phyloP scores from a whole-genome alignment of 2,888 invertebrate species.

The Steinernema scapterisci region DNA sequence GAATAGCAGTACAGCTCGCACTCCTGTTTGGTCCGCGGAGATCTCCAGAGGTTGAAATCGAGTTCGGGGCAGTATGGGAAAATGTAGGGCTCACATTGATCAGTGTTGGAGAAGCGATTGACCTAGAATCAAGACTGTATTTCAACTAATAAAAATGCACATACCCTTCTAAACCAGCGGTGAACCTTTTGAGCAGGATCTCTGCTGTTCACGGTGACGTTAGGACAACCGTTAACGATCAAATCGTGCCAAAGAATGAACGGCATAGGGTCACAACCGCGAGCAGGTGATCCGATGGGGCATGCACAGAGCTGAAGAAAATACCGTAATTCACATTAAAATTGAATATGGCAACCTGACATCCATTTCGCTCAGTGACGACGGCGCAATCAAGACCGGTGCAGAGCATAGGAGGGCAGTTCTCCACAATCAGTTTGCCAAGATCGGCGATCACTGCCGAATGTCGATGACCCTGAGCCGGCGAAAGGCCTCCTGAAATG shows the following conservation, averaged over 20 bases:
- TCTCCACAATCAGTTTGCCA: slow-evolving; percentile 66
- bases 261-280: slow-evolving; percentile 58
- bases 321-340: too few relatives aligned
- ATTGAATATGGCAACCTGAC: slow-evolving; percentile 52
- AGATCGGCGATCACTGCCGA: slow-evolving; percentile 65
- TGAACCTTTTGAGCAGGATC: slow-evolving; percentile 67
- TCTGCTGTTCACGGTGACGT: slow-evolving; percentile 63
- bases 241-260: slow-evolving; percentile 67
- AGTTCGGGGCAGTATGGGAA: slow-evolving; percentile 67
- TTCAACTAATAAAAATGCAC: slow-evolving; percentile 33
- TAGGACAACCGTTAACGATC: slow-evolving; percentile 67
- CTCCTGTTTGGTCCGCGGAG: slow-evolving; percentile 66
- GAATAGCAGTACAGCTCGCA: slow-evolving; percentile 67
- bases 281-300: slow-evolving; percentile 66
- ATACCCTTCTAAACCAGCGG: slow-evolving; percentile 66
- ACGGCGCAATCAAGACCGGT: slow-evolving; percentile 67
- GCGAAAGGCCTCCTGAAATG: too few relatives aligned
- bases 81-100: slow-evolving; percentile 63
- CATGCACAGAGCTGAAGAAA: slow-evolving; percentile 67
- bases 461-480: too few relatives aligned
- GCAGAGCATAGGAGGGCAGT: slow-evolving; percentile 67
- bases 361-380: slow-evolving; percentile 67
- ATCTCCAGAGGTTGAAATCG: slow-evolving; percentile 67
- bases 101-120: slow-evolving; percentile 66
- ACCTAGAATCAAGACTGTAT: slow-evolving; percentile 46